These are phyloP conservation scores for Lasioglossum leucozonium DNA, from an alignment of 2,888 invertebrate species.

Conservation along the genomic window DNA sequence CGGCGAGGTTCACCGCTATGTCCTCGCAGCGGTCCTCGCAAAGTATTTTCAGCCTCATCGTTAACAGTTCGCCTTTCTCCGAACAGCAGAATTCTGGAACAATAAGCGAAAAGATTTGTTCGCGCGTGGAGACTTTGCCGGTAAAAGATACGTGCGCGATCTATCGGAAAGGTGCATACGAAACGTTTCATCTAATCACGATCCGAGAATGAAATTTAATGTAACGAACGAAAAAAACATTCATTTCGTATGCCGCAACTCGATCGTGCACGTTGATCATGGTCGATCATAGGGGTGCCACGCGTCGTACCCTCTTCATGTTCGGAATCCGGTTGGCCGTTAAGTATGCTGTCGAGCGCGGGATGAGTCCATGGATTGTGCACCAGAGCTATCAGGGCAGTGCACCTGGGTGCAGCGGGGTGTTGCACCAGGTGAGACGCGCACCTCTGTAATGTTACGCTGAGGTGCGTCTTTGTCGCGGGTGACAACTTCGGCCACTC, in stretches of 20 bases:
- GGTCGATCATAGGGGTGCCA: too few relatives aligned
- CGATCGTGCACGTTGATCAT: background rate
- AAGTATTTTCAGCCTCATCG: constrained; percentile 87
- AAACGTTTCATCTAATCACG: background rate
- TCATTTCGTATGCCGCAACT: background rate
- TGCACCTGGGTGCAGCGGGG: constrained; percentile 86
- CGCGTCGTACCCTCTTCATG: constrained; percentile 83
- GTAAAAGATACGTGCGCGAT: background rate
- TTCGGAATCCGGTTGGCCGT: constrained; percentile 82
- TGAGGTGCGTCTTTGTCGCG: constrained; percentile 84
- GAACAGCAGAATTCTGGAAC: constrained; percentile 87
- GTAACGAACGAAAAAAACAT: background rate
- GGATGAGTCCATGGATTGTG: constrained; percentile 86
- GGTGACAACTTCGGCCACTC: constrained; percentile 86
- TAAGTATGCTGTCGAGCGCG: constrained; percentile 83
- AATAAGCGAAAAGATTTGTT: constrained; percentile 61
- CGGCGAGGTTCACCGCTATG: constrained; percentile 87
- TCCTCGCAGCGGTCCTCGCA: constrained; percentile 87
- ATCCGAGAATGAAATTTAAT: too few relatives aligned
- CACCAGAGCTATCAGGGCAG: constrained; percentile 86
- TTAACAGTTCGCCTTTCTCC: constrained; percentile 87
- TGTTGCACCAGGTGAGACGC: constrained; percentile 83
- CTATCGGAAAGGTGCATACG: background rate
- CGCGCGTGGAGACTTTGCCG: too few relatives aligned
- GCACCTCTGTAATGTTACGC: constrained; percentile 84